Percentiles rank a stretch among this genome's conserved stretches.
Conservation (phyloP, 2,888 invertebrate genomes). For the Pandemis heparana region DNA sequence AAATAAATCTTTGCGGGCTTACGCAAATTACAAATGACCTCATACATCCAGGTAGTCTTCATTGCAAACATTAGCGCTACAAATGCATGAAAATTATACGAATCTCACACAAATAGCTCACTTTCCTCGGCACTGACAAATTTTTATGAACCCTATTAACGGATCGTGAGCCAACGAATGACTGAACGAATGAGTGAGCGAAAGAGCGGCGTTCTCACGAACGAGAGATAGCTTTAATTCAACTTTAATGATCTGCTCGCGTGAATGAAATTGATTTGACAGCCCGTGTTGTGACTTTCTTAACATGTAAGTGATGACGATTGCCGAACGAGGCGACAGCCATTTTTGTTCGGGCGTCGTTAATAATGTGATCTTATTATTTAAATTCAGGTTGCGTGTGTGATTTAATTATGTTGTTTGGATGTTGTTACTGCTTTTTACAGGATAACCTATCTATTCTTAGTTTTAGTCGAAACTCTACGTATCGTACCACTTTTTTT, state of each 20-base stretch:
- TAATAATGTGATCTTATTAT: constrained; percentile 30
- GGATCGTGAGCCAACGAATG: constrained; percentile 68
- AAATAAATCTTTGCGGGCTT: neutral
- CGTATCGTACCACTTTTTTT: too few relatives aligned
- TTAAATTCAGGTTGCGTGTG: constrained; percentile 31
- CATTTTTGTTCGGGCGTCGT: constrained; percentile 30
- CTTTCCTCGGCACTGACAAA: constrained; percentile 46
- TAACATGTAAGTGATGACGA: constrained; percentile 51
- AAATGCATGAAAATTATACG: constrained; percentile 39
- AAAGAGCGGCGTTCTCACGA: constrained; percentile 75
- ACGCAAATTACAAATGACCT: neutral
- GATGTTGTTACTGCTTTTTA: neutral
- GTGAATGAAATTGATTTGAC: constrained; percentile 84
- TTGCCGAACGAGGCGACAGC: constrained; percentile 29
- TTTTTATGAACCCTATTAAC: constrained; percentile 53
- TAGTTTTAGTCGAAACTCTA: too few relatives aligned
- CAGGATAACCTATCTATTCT: neutral
- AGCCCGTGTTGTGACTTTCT: constrained; percentile 70
- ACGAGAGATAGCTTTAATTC: constrained; percentile 77
- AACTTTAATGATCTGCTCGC: constrained; percentile 81
- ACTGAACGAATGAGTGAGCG: constrained; percentile 58
- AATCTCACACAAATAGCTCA: constrained; percentile 44
- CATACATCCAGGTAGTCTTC: constrained; percentile 3
- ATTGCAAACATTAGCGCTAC: constrained; percentile 24
- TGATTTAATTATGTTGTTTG: constrained; percentile 18